A percentile compares a stretch with the other conserved stretches of the same genome.
phyloP scores from a whole-genome alignment of 2,797 vertebrate species.

The Esox masquinongy region DNA sequence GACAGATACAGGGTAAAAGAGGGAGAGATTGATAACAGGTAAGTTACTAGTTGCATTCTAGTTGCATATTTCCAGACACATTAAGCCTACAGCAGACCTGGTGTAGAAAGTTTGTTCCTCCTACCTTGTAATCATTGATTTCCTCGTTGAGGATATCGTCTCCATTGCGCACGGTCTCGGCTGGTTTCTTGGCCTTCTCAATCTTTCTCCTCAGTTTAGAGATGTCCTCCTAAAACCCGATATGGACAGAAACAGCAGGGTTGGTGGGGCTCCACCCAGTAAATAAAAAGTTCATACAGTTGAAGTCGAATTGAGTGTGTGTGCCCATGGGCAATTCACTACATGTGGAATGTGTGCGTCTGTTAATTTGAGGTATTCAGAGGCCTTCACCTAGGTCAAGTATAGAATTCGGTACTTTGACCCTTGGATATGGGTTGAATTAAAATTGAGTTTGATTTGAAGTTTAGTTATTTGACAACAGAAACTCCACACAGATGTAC shows the following conservation, averaged over 20 bases:
- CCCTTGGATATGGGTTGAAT: too few species aligned
- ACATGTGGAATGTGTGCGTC: too few species aligned
- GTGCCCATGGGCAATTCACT: neutral
- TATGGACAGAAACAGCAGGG: neutral
- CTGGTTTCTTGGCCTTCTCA: slow-evolving; percentile 95
- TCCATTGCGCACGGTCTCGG: slow-evolving; percentile 93
- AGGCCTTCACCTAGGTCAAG: too few species aligned
- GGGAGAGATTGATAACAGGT: neutral
- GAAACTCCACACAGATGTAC: too few species aligned
- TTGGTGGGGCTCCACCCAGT: neutral
- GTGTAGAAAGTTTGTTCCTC: neutral
- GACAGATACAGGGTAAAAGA: neutral
- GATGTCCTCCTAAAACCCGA: slow-evolving; percentile 88
- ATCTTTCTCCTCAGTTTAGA: slow-evolving; percentile 92
- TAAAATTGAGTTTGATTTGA: too few species aligned
- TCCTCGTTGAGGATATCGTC: slow-evolving; percentile 97
- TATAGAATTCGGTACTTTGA: too few species aligned
- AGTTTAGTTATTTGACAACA: too few species aligned
- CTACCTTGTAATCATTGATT: slow-evolving; percentile 96
- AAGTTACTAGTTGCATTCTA: neutral
- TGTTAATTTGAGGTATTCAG: neutral
- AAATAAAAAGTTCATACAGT: neutral
- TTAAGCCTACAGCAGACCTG: neutral
- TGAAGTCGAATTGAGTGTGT: neutral
- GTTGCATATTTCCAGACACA: neutral